A percentile compares a stretch with the other conserved stretches of the same genome.
Conservation (phyloP, 2,888 invertebrate species). For the Fabriciana adippe region DNA sequence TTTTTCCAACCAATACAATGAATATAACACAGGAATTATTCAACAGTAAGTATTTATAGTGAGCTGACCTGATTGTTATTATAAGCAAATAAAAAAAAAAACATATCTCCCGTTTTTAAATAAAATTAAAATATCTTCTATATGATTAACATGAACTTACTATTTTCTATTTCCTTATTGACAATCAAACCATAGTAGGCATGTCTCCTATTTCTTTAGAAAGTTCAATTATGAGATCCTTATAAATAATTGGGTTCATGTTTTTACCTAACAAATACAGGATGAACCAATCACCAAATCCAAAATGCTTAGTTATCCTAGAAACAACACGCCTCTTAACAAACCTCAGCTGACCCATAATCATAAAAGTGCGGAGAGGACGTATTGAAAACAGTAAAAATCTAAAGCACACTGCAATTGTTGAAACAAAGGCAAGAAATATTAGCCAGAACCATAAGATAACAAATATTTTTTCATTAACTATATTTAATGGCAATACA, state of each 20-base stretch:
- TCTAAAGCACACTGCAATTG: conserved; percentile 86
- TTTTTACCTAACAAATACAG: conserved; percentile 89
- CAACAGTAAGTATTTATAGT: too few relatives aligned
- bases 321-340: conserved; percentile 78
- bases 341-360: conserved; percentile 83
- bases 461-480: conserved; percentile 90
- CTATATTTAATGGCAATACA: conserved; percentile 88
- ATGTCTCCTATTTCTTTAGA: conserved; percentile 65
- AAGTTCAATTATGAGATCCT: conserved; percentile 83
- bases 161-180: too few relatives aligned
- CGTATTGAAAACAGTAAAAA: conserved; percentile 79
- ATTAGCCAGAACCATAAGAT: conserved; percentile 90
- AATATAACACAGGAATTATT: background rate
- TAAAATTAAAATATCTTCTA: too few relatives aligned
- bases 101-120: too few relatives aligned
- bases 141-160: too few relatives aligned
- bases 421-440: conserved; percentile 83
- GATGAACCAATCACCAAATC: conserved; percentile 90
- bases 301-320: conserved; percentile 76
- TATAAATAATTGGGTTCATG: conserved; percentile 86
- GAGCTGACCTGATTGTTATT: too few relatives aligned
- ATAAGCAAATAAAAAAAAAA: too few relatives aligned
- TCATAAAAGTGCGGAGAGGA: conserved; percentile 82
- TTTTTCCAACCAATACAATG: background rate
- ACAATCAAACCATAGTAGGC: conserved; percentile 50